A percentile compares a stretch with the other conserved stretches of the same genome.
Evolutionary conservation across 1,140 invertebrate species (phyloP).

Genomic region (Cephus cinctus): DNA sequence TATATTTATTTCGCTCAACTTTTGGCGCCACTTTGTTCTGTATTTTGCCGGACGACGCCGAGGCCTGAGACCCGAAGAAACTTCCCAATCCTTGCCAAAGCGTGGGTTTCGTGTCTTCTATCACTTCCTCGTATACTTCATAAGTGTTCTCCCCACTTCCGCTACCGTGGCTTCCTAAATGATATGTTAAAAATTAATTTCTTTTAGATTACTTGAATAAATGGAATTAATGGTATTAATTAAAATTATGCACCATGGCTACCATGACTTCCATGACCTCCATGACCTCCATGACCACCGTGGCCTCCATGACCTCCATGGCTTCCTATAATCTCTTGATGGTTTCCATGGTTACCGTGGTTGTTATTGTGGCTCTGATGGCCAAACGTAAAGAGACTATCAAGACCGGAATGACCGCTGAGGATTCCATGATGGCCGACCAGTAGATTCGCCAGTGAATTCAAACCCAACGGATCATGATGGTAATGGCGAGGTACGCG

Average conservation of each 20-base stretch:
- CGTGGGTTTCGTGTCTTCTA: conserved; percentile 20
- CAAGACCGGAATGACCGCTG: conserved; percentile 6
- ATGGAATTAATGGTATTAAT: too few species aligned
- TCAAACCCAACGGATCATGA: conserved; percentile 29
- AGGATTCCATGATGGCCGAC: conserved; percentile 23
- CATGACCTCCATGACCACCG: conserved; percentile 5
- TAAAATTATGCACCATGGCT: not conserved
- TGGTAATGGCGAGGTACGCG: conserved; percentile 13
- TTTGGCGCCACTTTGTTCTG: conserved; percentile 37
- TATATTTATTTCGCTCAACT: not conserved
- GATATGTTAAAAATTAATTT: too few species aligned
- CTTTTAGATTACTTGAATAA: too few species aligned
- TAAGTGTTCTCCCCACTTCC: conserved; percentile 18
- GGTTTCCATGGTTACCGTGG: conserved; percentile 1
- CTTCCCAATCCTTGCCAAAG: not conserved
- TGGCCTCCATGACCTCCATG: conserved; percentile 11
- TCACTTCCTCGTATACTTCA: conserved; percentile 32
- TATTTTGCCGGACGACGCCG: conserved; percentile 7
- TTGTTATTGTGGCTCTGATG: conserved; percentile 1
- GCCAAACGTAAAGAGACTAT: too few species aligned
- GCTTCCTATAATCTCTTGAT: conserved; percentile 2
- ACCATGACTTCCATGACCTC: conserved; percentile 8
- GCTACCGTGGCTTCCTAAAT: conserved; percentile 7
- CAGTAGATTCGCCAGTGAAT: conserved; percentile 22
- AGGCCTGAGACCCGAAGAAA: conserved; percentile 3